Percentiles rank a stretch among this genome's conserved stretches.
These are phyloP conservation scores for Drosophila nigrodunni DNA, from an alignment of 1,140 invertebrate species.

Conservation along the genomic window DNA sequence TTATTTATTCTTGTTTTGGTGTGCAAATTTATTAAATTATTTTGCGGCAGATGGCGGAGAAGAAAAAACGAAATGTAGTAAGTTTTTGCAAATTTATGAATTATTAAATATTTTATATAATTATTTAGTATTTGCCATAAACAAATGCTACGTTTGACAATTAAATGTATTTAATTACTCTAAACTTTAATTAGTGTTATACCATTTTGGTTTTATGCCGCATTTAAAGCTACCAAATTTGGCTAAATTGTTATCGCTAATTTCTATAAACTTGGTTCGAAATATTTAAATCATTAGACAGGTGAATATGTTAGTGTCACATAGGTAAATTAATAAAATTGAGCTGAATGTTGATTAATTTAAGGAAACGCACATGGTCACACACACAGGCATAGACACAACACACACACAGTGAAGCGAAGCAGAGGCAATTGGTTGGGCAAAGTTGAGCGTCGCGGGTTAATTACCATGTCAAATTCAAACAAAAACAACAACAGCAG, in stretches of 20 bases:
- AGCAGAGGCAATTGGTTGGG: constrained; percentile 68
- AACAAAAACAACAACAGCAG: constrained; percentile 77
- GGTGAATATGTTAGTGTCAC: constrained; percentile 69
- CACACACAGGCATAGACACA: constrained; percentile 6
- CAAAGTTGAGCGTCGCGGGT: constrained; percentile 81
- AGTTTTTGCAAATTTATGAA: background rate
- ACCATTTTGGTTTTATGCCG: background rate
- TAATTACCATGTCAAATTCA: constrained; percentile 84
- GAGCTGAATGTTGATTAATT: constrained; percentile 76
- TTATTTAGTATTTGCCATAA: background rate
- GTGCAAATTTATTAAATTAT: constrained; percentile 75
- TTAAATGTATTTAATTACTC: background rate
- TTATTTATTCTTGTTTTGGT: constrained; percentile 47
- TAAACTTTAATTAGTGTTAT: background rate
- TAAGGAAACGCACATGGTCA: constrained; percentile 66
- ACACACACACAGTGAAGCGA: constrained; percentile 22
- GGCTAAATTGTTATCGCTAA: constrained; percentile 65
- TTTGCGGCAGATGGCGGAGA: too few relatives aligned
- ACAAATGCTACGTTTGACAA: background rate
- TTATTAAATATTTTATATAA: background rate
- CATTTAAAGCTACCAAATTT: constrained; percentile 50
- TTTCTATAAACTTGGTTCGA: constrained; percentile 41
- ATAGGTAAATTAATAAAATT: constrained; percentile 73
- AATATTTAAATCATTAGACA: constrained; percentile 73
- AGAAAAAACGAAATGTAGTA: too few relatives aligned